Conservation (phyloP, 1,140 invertebrate species). For the Bemisia tabaci region DNA sequence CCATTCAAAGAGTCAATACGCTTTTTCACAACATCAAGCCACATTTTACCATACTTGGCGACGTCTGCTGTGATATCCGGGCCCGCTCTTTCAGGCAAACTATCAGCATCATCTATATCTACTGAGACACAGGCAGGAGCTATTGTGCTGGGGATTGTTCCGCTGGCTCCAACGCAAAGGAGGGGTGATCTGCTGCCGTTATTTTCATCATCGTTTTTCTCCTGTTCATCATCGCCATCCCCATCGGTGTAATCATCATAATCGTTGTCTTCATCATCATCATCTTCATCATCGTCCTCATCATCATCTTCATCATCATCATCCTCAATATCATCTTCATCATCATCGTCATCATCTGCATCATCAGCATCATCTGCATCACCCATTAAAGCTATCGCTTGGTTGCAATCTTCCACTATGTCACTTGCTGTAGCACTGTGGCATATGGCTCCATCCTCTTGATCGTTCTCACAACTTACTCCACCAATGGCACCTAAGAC, state of each 20-base stretch:
- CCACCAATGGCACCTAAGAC: background rate
- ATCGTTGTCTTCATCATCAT: background rate
- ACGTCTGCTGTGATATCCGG: background rate
- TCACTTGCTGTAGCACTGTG: background rate
- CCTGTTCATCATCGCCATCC: constrained; percentile 5
- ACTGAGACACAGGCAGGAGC: too few species aligned
- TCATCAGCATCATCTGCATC: constrained; percentile 6
- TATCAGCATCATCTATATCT: too few species aligned
- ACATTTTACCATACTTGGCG: background rate
- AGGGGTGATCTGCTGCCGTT: background rate
- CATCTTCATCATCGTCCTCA: constrained; percentile 9
- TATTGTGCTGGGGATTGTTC: too few species aligned
- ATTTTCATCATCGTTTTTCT: constrained; percentile 4
- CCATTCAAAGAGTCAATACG: background rate
- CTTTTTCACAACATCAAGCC: background rate
- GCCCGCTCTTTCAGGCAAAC: too few species aligned
- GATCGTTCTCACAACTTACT: background rate
- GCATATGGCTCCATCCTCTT: background rate
- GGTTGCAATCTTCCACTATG: background rate
- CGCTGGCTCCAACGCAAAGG: background rate
- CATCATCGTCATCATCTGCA: constrained; percentile 8
- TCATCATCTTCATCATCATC: constrained; percentile 11
- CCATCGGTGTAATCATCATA: constrained; percentile 7
- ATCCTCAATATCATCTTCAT: constrained; percentile 7
- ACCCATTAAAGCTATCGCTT: constrained; percentile 11